Evolutionary conservation across 2,113 vertebrate species (phyloP).

Genomic region (Sporophila hypoxantha): DNA sequence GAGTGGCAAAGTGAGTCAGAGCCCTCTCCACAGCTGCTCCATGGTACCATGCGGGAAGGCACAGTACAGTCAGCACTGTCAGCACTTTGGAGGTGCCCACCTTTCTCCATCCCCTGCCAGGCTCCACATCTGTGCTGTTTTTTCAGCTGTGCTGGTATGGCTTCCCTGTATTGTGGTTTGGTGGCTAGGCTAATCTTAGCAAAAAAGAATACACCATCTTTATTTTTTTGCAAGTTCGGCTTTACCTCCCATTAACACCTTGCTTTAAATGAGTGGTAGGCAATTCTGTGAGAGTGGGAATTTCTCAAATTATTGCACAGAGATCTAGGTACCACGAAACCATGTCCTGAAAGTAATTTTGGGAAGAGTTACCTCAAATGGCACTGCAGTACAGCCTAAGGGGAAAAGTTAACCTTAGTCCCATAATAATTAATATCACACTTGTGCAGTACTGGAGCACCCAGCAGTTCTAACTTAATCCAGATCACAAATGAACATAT

Average conservation of each 20-base stretch:
- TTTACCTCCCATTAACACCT: background rate
- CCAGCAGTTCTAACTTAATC: background rate
- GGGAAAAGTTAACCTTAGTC: background rate
- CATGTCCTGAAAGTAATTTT: background rate
- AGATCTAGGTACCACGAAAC: background rate
- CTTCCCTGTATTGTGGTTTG: background rate
- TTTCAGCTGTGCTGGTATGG: background rate
- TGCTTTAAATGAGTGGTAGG: background rate
- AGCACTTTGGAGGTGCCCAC: background rate
- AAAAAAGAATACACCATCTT: background rate
- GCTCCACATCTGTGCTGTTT: background rate
- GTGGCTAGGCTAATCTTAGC: background rate
- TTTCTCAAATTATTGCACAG: background rate
- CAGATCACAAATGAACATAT: background rate
- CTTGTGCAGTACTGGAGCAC: background rate
- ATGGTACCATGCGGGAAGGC: fast-evolving
- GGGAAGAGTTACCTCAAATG: background rate
- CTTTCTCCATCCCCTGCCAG: background rate
- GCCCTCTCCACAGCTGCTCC: background rate
- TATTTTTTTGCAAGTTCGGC: background rate
- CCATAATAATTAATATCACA: background rate
- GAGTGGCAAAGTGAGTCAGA: background rate
- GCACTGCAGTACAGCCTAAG: background rate
- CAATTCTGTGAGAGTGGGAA: background rate
- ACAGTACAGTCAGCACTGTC: background rate